Evolutionary conservation across 2,888 invertebrate species (phyloP).

Genomic region (Ormyrus nitidulus): DNA sequence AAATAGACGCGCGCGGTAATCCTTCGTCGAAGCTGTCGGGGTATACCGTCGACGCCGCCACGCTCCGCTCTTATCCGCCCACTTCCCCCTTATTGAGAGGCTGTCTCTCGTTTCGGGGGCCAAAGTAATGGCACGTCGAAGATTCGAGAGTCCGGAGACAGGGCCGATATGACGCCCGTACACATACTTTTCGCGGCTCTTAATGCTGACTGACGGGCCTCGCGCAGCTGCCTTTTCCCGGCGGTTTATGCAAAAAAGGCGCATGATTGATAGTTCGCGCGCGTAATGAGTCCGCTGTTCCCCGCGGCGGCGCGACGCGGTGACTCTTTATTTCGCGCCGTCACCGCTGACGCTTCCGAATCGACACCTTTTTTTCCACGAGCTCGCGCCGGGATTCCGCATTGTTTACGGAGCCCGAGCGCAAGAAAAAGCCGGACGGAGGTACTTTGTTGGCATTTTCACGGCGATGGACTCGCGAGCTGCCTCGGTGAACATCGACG

Average conservation of each 20-base stretch:
- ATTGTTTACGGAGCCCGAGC: constrained; percentile 24
- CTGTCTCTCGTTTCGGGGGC: constrained; percentile 31
- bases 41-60: constrained; percentile 18
- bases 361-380: constrained; percentile 16
- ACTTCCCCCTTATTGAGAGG: constrained; percentile 31
- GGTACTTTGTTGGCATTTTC: too few species aligned
- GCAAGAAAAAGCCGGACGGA: neutral
- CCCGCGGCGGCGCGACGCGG: constrained; percentile 9
- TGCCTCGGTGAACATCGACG: neutral
- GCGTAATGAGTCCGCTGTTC: constrained; percentile 47
- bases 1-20: neutral
- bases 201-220: constrained; percentile 53
- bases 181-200: constrained; percentile 43
- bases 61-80: constrained; percentile 7
- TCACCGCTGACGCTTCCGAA: constrained; percentile 34
- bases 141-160: neutral
- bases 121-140: constrained; percentile 48
- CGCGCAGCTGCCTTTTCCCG: constrained; percentile 11
- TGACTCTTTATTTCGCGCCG: constrained; percentile 48
- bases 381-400: constrained; percentile 11
- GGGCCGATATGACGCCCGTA: neutral
- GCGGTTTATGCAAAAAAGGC: constrained; percentile 42
- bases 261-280: constrained; percentile 52
- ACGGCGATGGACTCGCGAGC: neutral
- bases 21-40: constrained; percentile 45